Base-by-base conservation (phyloP, 2,113 vertebrate genomes). In the Canis aureus region DNA sequence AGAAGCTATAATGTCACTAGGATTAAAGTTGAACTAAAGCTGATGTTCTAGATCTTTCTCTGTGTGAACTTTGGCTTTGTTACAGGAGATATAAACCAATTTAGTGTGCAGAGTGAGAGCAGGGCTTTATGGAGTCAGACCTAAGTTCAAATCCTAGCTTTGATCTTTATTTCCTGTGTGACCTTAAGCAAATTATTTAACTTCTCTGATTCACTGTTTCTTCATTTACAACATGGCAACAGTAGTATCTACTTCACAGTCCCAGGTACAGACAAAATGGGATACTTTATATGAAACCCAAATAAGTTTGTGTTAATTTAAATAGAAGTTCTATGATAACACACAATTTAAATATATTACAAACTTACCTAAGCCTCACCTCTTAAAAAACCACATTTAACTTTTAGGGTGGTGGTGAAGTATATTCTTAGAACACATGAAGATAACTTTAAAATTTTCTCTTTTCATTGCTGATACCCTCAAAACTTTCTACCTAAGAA, bases 301-400 rank as follows among this genome's bases (percentile, higher is more conserved):
- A 76, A 86, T 15, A 95, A 38, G n/a, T 57, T 69, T 38, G 25
- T 74, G 11, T 95, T 69, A 92, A 25, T 78, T 73, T 64, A 92
- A 78, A 71, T 25, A 57, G 16, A 53, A 3, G 38, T 66, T 32
- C 7, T 91, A 43, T 27, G 80, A 64, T 51, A 51, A 80, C 84
- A 32, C 23, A 32, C 11, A 25, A 16, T 64, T 97, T 89, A 74
- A 92, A 81, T 53, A 90, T 43, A 67, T 81, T 86, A 19, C 62
- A 89, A 96, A 74, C 1, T 73, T 85, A 43, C 35, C 49, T 85
- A 29, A 23, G 1, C 27, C 55, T 79, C 29, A 43, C 43, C 43
- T 43, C 43, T 43, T 83, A 57, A 79, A 79, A 94, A 83, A 38
- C 89, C 81, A 93, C 10, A 13, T 80, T 19, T 91, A 95, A 66